phyloP scores from a whole-genome alignment of 2,888 invertebrate genomes.

The Gandaritis pyraliata region DNA sequence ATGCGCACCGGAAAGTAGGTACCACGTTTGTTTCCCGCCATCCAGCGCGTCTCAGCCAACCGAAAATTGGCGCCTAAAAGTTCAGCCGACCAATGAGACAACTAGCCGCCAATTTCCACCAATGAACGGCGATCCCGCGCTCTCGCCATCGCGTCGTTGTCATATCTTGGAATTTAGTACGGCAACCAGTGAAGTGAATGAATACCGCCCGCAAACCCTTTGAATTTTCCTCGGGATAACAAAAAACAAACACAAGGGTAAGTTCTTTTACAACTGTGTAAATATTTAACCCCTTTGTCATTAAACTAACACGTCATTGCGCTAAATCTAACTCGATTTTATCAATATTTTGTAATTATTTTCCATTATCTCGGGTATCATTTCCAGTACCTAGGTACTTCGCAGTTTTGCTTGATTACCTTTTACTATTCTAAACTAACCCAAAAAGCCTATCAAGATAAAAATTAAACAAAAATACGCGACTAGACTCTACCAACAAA shows the following conservation, averaged over 20 bases:
- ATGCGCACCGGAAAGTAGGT: conserved; percentile 73
- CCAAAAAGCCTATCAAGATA: neutral
- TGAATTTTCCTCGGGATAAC: conserved; percentile 74
- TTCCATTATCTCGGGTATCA: conserved; percentile 51
- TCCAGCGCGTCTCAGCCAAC: conserved; percentile 78
- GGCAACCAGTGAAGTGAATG: conserved; percentile 79
- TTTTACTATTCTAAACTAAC: conserved; percentile 14
- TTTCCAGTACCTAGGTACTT: conserved; percentile 25
- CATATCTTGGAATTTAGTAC: conserved; percentile 84
- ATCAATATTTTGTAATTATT: conserved; percentile 58
- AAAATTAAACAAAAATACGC: conserved; percentile 19
- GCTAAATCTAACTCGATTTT: conserved; percentile 37
- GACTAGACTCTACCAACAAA: conserved; percentile 56
- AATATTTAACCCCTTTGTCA: conserved; percentile 36
- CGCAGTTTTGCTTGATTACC: conserved; percentile 9
- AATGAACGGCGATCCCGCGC: conserved; percentile 78
- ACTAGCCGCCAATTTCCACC: conserved; percentile 81
- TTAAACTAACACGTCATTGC: conserved; percentile 45
- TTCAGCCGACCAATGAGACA: conserved; percentile 65
- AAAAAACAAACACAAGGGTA: conserved; percentile 66
- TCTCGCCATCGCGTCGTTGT: conserved; percentile 82
- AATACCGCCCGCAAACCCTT: conserved; percentile 81
- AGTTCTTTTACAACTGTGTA: conserved; percentile 47
- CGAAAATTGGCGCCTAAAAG: conserved; percentile 83
- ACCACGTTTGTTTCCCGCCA: conserved; percentile 78